Evolutionary conservation across 1,140 invertebrate species (phyloP).

Genomic region (Cydia splendana): DNA sequence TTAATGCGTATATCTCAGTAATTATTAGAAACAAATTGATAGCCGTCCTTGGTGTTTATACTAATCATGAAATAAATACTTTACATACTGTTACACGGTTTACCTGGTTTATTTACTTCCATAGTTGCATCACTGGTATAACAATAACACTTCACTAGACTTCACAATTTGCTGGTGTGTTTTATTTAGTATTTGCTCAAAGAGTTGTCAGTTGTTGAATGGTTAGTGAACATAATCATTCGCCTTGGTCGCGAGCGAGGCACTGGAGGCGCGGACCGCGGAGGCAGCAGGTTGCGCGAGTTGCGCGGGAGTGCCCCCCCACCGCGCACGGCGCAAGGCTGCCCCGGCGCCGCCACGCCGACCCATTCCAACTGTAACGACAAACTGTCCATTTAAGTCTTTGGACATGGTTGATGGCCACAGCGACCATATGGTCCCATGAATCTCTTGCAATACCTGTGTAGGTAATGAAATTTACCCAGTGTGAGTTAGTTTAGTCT

Average conservation of each 20-base stretch:
- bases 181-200: conserved; percentile 38
- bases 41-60: conserved; percentile 18
- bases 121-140: conserved; percentile 51
- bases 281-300: conserved; percentile 68
- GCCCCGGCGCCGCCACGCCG: conserved; percentile 51
- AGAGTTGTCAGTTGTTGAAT: conserved; percentile 43
- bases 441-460: background rate
- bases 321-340: conserved; percentile 58
- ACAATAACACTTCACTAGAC: conserved; percentile 55
- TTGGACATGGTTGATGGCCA: conserved; percentile 73
- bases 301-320: conserved; percentile 60
- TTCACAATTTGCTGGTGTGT: conserved; percentile 48
- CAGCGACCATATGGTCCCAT: conserved; percentile 69
- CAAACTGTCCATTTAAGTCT: conserved; percentile 76
- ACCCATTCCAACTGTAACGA: conserved; percentile 75
- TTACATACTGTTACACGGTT: conserved; percentile 41
- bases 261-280: conserved; percentile 56
- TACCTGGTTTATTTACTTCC: conserved; percentile 52
- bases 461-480: background rate
- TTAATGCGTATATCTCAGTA: background rate
- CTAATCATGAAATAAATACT: conserved; percentile 30
- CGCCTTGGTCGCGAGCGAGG: conserved; percentile 56
- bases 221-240: conserved; percentile 42
- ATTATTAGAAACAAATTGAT: background rate
- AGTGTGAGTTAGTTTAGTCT: background rate